phyloP scores from a whole-genome alignment of 1,140 invertebrate species.

The Hermetia illucens region DNA sequence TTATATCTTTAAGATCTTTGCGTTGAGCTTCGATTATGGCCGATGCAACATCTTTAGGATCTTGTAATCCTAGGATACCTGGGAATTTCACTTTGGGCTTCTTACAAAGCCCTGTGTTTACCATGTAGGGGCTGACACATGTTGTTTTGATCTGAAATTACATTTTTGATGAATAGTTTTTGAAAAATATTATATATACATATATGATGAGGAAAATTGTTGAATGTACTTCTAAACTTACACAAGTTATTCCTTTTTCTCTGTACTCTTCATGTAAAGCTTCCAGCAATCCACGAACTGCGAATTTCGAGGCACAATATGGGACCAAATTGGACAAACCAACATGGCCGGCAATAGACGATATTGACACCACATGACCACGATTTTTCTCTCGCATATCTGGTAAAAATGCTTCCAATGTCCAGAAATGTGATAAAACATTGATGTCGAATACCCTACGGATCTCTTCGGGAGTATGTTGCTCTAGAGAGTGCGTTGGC shows the following conservation, averaged over 20 bases:
- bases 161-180: not conserved
- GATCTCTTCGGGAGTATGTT: constrained; percentile 43
- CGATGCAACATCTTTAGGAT: constrained; percentile 47
- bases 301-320: constrained; percentile 68
- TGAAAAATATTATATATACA: not conserved
- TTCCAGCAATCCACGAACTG: constrained; percentile 62
- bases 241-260: constrained; percentile 9
- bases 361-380: constrained; percentile 67
- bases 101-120: constrained; percentile 71
- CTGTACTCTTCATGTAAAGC: constrained; percentile 50
- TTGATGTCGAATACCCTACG: constrained; percentile 52
- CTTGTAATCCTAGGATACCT: constrained; percentile 46
- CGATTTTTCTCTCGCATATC: constrained; percentile 54
- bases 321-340: constrained; percentile 59
- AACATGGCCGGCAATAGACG: constrained; percentile 60
- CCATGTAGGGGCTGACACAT: constrained; percentile 65
- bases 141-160: constrained; percentile 56
- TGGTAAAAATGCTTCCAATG: constrained; percentile 60
- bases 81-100: constrained; percentile 60
- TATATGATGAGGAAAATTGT: not conserved
- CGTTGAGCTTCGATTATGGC: constrained; percentile 50
- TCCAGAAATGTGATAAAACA: constrained; percentile 59
- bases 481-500: constrained; percentile 44
- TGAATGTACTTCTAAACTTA: not conserved
- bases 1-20: constrained; percentile 33